phyloP scores from a whole-genome alignment of 2,113 vertebrate genomes.

The Romanogobio albipinnatus region DNA sequence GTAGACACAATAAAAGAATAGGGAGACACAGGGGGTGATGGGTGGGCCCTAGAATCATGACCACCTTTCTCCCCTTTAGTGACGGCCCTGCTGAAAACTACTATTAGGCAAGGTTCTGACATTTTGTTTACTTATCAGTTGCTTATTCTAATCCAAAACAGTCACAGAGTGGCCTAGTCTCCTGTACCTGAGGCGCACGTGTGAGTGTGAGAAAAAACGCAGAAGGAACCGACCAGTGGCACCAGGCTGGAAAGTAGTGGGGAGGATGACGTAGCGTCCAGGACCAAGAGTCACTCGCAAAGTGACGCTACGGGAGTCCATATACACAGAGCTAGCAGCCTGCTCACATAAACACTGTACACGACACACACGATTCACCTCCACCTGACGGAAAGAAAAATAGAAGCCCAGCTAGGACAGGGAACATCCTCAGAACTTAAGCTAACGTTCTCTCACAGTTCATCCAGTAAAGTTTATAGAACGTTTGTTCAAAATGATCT shows the following conservation, averaged over 20 bases:
- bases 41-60: too few species aligned
- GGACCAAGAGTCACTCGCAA: conserved; percentile 68
- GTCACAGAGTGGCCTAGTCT: neutral
- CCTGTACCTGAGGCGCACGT: conserved; percentile 68
- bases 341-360: conserved; percentile 75
- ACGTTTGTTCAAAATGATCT: too few species aligned
- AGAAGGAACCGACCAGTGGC: conserved; percentile 74
- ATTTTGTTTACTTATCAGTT: neutral
- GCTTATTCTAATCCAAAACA: neutral
- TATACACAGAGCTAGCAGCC: conserved; percentile 80
- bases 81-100: too few species aligned
- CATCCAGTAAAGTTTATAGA: too few species aligned
- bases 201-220: conserved; percentile 75
- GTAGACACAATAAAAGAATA: neutral
- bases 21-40: too few species aligned
- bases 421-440: too few species aligned
- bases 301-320: conserved; percentile 81
- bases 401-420: too few species aligned
- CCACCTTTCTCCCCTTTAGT: too few species aligned
- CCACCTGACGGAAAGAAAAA: conserved; percentile 67
- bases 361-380: conserved; percentile 78
- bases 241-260: conserved; percentile 80
- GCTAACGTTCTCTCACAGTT: too few species aligned
- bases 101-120: neutral
- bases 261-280: conserved; percentile 76